Percentiles rank a stretch among this genome's conserved stretches.
phyloP scores from a whole-genome alignment of 2,888 invertebrate species.

The Melanostoma mellinum region DNA sequence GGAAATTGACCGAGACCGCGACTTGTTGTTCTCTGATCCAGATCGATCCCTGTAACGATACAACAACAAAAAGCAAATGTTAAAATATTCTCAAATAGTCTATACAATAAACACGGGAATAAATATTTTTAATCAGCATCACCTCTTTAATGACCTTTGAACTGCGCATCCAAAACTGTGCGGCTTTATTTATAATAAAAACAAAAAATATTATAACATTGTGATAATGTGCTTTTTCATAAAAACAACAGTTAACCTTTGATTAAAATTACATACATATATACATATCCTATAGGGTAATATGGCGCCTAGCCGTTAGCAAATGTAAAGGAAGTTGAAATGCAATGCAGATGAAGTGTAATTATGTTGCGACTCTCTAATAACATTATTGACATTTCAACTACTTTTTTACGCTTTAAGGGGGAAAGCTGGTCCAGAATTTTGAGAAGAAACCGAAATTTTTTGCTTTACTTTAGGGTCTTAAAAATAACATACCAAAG shows the following conservation, averaged over 20 bases:
- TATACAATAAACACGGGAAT: background rate
- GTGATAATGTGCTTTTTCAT: slow-evolving; percentile 1
- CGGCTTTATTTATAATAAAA: slow-evolving; percentile 38
- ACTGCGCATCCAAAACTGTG: slow-evolving; percentile 30
- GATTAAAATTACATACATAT: background rate
- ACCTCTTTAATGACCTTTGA: slow-evolving; percentile 32
- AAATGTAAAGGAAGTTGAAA: no score
- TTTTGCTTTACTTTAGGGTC: no score
- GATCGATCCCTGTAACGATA: slow-evolving; percentile 85
- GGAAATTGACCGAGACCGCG: slow-evolving; percentile 83
- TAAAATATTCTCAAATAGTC: background rate
- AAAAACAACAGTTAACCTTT: background rate
- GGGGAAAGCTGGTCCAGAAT: no score
- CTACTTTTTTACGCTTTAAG: no score
- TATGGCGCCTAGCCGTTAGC: no score
- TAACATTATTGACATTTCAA: no score
- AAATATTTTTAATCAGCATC: slow-evolving; percentile 22
- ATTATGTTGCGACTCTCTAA: no score
- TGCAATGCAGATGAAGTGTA: no score
- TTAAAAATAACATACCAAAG: no score
- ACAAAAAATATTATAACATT: slow-evolving; percentile 14
- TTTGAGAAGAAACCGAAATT: no score
- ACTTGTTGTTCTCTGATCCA: slow-evolving; percentile 86
- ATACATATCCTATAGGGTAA: no score
- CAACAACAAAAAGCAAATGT: slow-evolving; percentile 7